Evolutionary conservation across 2,888 invertebrate genomes (phyloP), one percentile per base, ranked within the genome.

Genomic region (Synanthedon tipuliformis): DNA sequence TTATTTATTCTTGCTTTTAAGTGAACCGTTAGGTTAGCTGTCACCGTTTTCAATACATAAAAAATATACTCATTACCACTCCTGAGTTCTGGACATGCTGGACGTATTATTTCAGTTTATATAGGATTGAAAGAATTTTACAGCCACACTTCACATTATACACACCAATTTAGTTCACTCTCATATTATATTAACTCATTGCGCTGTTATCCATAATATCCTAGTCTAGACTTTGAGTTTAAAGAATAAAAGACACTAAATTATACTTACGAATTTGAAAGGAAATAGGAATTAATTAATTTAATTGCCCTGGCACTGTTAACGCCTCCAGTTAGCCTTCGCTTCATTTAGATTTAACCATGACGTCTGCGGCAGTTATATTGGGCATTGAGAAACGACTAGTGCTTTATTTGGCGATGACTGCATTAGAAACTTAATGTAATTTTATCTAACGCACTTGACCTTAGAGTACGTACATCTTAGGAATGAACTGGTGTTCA

Each of bases 241-340:
- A 34, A 15, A 45, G 45, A 15, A 45, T n/a, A 45, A 45, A 13
- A 45, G 45, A 27, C 18, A 15, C 61, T 68, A 65, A 74, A 74
- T 59, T 66, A 69, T 69, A 71, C 70, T 70, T 34, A 34, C 71
- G 63, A 70, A 78, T 81, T 81, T 66, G 84, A 85, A 84, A 83
- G 82, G 81, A 81, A 79, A 82, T 81, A 80, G 49, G 48, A 45
- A 80, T 79, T 81, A 82, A 81, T 81, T 78, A 71, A 76, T 74
- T 77, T 79, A 81, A 81, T 83, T 80, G 77, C 73, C 72, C 65
- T 65, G 73, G 70, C 69, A 72, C 75, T 72, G 70, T 65, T 70
- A 73, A 80, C 84, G 82, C 84, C 84, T 71, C 78, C 82, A 73
- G 75, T 68, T 70, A 81, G 78, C 85, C 86, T 86, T 84, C 84